Evolutionary conservation across 1,140 invertebrate genomes (phyloP).

Genomic region (Leucophenga varia): DNA sequence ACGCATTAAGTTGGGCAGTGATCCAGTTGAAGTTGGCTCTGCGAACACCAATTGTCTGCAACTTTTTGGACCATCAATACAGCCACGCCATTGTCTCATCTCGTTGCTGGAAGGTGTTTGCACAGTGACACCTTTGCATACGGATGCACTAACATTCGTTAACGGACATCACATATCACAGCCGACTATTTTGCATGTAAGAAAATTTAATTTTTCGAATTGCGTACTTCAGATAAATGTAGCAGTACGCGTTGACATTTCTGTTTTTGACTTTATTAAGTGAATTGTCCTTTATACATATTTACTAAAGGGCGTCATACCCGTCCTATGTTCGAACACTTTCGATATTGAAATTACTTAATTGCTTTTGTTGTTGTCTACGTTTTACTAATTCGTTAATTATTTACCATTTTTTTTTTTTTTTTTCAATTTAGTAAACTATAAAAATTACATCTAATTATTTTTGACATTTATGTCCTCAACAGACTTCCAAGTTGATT

Average conservation of each 20-base stretch:
- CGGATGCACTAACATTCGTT: slow-evolving; percentile 91
- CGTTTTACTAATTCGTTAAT: no score
- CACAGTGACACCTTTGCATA: slow-evolving; percentile 88
- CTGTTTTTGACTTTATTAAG: no score
- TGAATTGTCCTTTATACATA: slow-evolving; percentile 3
- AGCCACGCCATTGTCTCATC: slow-evolving; percentile 91
- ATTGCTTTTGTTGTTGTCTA: no score
- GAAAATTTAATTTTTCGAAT: no score
- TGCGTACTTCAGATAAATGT: no score
- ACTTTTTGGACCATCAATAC: slow-evolving; percentile 78
- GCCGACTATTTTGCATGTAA: slow-evolving; percentile 85
- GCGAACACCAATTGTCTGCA: slow-evolving; percentile 67
- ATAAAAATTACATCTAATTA: not conserved
- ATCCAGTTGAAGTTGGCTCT: slow-evolving; percentile 69
- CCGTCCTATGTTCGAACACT: no score
- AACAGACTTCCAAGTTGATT: no score
- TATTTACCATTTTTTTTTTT: not conserved
- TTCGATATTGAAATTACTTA: no score
- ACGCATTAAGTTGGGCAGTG: slow-evolving; percentile 62
- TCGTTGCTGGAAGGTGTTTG: slow-evolving; percentile 88
- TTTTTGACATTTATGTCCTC: not conserved
- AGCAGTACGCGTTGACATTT: slow-evolving; percentile 4
- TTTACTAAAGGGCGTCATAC: not conserved
- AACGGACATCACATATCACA: slow-evolving; percentile 90
- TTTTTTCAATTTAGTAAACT: not conserved